phyloP scores from a whole-genome alignment of 2,888 invertebrate species.

The Dicycla oo region DNA sequence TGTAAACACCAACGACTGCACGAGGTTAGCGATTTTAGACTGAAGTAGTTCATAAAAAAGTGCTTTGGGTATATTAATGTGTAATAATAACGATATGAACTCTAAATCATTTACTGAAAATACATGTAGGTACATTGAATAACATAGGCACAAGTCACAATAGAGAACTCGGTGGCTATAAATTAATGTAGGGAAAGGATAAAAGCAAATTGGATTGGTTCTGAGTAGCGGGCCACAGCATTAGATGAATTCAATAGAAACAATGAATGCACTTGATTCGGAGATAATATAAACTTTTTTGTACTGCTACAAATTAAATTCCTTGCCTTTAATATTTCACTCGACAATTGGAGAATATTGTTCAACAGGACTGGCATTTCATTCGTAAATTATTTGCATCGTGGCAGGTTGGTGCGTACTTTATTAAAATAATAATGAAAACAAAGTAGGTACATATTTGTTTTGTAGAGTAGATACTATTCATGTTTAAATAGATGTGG shows the following conservation, averaged over 20 bases:
- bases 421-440: conserved; percentile 25
- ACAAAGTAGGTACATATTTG: not conserved
- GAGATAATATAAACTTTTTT: conserved; percentile 60
- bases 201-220: conserved; percentile 47
- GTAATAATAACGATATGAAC: conserved; percentile 49
- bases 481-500: not conserved
- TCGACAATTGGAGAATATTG: conserved; percentile 17
- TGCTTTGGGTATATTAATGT: conserved; percentile 67
- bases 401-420: not conserved
- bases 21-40: conserved; percentile 81
- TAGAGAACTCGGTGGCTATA: not conserved
- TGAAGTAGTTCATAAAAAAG: conserved; percentile 82
- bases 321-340: conserved; percentile 33
- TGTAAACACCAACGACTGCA: conserved; percentile 76
- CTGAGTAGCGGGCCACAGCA: conserved; percentile 26
- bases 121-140: not conserved
- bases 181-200: conserved; percentile 36
- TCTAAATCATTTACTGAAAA: conserved; percentile 45
- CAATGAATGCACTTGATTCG: conserved; percentile 58
- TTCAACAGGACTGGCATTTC: conserved; percentile 16
- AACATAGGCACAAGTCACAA: not conserved
- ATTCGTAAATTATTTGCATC: conserved; percentile 5
- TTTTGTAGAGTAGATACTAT: not conserved
- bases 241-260: conserved; percentile 47
- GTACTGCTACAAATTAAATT: conserved; percentile 41